Evolutionary conservation across 1,140 invertebrate species (phyloP), one percentile per base, ranked within the genome.

Genomic region (Anoplophora glabripennis): DNA sequence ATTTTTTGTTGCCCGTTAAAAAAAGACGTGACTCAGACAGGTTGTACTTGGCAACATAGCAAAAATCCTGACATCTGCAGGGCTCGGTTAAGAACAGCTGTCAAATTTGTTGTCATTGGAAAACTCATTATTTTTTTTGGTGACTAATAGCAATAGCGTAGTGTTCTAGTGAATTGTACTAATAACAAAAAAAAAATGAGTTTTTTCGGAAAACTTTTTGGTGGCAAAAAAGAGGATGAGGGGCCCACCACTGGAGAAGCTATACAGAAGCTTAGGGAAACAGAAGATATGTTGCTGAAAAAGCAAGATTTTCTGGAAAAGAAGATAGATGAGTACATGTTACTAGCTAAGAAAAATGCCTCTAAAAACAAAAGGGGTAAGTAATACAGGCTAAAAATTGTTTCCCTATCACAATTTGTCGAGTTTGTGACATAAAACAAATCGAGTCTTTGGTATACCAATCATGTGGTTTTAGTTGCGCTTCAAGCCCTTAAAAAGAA

Each of bases 281-380:
- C 94, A 0, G 96, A 99, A 75, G 96, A 98, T 75, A 92, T 99
- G 89, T 82, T 99, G 35, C 82, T 93, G n/a, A 99, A 99, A 75
- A 99, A 99, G 78, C 94, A 98, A 72, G 94, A 96, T 54, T 98
- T 94, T 79, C 80, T 99, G 33, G 96, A 99, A 76, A 92, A 90
- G 66, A 99, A 99, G 84, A 94, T 99, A 66, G 89, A 94, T 69
- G 77, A 87, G 66, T 96, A 99, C 81, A 76, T 97, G 54, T 80
- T 81, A 33, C 86, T 84, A 45, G 96, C 96, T 5, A 94, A 86
- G 73, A 93, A 94, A 78, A 89, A 99, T 85, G 96, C 93, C 46
- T 90, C 92, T 0, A 98, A 95, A 80, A 99, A 99, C 76, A 99
- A 98, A 82, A 81, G 96, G 89, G 91, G 93, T 96, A 80, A 72